A percentile compares a stretch with the other conserved stretches of the same genome.
Evolutionary conservation across 2,113 vertebrate genomes (phyloP).

Genomic region (Desmodus rotundus): DNA sequence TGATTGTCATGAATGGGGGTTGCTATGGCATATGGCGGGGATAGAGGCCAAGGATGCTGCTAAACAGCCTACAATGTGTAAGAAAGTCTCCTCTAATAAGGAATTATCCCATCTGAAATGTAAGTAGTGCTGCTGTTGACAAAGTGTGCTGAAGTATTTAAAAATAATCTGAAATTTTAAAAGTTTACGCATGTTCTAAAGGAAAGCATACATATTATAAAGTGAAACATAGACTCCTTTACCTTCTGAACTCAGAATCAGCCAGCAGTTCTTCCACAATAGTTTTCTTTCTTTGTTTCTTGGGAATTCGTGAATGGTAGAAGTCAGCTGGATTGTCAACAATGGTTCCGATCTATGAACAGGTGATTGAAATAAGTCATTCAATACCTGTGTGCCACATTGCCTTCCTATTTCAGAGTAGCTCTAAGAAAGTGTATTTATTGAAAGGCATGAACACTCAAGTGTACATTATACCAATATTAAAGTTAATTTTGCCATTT

Average conservation of each 20-base stretch:
- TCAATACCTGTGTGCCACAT: neutral
- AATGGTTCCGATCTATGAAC: constrained; percentile 89
- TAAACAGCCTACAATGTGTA: neutral
- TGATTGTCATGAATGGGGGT: neutral
- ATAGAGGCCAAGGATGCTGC: neutral
- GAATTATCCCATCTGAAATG: neutral
- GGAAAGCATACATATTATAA: neutral
- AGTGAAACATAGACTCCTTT: constrained; percentile 21
- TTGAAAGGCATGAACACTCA: neutral
- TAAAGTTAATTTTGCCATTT: neutral
- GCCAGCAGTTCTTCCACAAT: constrained; percentile 96
- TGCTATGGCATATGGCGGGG: neutral
- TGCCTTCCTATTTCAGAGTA: neutral
- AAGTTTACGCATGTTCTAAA: neutral
- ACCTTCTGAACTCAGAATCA: constrained; percentile 96
- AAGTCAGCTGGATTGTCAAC: constrained; percentile 93
- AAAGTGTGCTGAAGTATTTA: neutral
- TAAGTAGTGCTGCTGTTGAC: neutral
- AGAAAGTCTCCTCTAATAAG: neutral
- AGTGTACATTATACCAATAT: neutral
- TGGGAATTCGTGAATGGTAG: constrained; percentile 94
- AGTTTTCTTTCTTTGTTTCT: constrained; percentile 95
- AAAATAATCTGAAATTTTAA: neutral
- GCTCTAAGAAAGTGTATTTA: neutral
- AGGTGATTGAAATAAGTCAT: constrained; percentile 23